These are phyloP conservation scores for Argynnis bischoffii DNA, from an alignment of 2,888 invertebrate genomes.

Conservation along the genomic window DNA sequence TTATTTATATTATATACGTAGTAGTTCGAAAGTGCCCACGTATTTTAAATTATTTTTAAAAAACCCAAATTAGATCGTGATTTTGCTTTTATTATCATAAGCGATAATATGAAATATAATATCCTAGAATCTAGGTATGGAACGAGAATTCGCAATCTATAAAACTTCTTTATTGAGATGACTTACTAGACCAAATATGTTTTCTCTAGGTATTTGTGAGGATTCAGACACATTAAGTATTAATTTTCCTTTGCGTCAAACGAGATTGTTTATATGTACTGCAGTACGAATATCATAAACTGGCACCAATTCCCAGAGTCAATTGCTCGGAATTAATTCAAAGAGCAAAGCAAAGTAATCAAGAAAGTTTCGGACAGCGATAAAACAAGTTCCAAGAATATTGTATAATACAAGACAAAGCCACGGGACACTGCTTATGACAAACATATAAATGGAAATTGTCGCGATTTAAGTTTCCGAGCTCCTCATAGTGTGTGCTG, in stretches of 20 bases:
- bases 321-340: conserved; percentile 38
- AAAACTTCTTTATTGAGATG: not conserved
- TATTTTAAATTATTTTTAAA: too few relatives aligned
- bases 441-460: conserved; percentile 74
- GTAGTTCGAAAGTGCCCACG: too few relatives aligned
- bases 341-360: conserved; percentile 33
- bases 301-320: conserved; percentile 23
- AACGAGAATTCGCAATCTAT: too few relatives aligned
- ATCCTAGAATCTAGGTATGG: too few relatives aligned
- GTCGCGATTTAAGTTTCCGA: conserved; percentile 66
- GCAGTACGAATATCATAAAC: conserved; percentile 28
- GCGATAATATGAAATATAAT: too few relatives aligned
- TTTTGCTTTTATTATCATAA: too few relatives aligned
- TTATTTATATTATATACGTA: too few relatives aligned
- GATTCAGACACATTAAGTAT: not conserved
- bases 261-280: conserved; percentile 20
- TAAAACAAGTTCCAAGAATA: conserved; percentile 39
- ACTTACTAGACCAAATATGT: not conserved
- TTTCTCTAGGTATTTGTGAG: not conserved
- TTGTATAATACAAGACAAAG: conserved; percentile 54
- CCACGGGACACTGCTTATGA: conserved; percentile 63
- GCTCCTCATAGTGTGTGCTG: conserved; percentile 54
- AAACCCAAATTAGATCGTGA: too few relatives aligned
- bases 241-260: conserved; percentile 11
- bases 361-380: conserved; percentile 33